Conservation (phyloP, 2,888 invertebrate genomes). For the Meliscaeva auricollis region DNA sequence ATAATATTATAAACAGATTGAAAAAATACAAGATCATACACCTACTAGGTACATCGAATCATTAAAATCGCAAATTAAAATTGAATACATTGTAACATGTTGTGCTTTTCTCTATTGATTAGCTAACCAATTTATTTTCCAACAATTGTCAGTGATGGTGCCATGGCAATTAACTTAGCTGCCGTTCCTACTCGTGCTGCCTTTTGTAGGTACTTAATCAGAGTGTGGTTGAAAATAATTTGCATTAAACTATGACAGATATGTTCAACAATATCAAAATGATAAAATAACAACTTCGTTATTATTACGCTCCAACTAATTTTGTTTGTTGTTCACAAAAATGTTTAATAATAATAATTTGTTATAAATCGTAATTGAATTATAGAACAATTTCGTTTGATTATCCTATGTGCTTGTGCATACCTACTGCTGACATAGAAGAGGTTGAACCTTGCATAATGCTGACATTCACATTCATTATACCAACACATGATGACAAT, state of each 20-base stretch:
- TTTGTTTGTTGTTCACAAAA: not conserved
- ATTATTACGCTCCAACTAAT: not conserved
- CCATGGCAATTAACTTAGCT: not conserved
- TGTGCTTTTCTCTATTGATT: not conserved
- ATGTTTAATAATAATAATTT: not conserved
- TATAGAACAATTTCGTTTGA: conserved; percentile 6
- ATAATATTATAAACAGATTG: too few relatives aligned
- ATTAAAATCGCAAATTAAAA: not conserved
- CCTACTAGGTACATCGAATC: too few relatives aligned
- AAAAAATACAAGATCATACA: too few relatives aligned
- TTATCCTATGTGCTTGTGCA: not conserved
- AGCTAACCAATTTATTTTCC: conserved; percentile 12
- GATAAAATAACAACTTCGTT: not conserved
- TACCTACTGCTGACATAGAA: too few relatives aligned
- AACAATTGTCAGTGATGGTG: not conserved
- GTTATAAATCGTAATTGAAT: conserved; percentile 39
- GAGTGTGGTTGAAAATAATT: not conserved
- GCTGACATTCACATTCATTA: not conserved
- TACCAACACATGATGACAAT: conserved; percentile 14
- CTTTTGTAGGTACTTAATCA: not conserved
- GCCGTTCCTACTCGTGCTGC: not conserved
- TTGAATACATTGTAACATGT: not conserved
- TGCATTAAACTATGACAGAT: not conserved
- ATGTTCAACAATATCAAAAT: not conserved
- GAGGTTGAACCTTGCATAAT: conserved; percentile 1